phyloP scores from a whole-genome alignment of 2,797 vertebrate genomes.

The Rallus crepitans region DNA sequence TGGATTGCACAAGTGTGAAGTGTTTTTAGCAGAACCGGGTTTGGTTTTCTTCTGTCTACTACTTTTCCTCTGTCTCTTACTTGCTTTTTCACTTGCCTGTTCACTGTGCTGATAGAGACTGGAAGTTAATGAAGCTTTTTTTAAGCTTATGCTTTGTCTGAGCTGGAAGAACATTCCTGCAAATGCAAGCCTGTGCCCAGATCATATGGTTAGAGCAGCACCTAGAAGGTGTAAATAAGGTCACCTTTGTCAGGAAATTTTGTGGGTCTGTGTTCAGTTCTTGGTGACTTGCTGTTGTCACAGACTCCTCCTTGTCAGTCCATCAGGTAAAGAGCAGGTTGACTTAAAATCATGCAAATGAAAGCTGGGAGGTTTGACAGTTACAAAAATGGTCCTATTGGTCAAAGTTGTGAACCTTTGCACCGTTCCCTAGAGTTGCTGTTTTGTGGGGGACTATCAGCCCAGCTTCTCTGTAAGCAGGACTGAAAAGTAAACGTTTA shows the following conservation, averaged over 20 bases:
- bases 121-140: neutral
- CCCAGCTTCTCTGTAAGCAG: neutral
- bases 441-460: neutral
- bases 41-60: neutral
- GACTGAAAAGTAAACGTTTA: neutral
- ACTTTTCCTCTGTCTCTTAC: neutral
- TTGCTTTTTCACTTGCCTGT: neutral
- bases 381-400: fast-evolving
- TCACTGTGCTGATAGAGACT: neutral
- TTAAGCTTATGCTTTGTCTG: neutral
- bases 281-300: neutral
- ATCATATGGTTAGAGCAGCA: neutral
- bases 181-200: neutral
- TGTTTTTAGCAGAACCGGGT: neutral
- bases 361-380: neutral
- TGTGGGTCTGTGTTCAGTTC: neutral
- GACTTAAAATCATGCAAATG: neutral
- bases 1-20: neutral
- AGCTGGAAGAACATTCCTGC: neutral
- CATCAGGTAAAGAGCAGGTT: neutral
- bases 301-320: neutral
- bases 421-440: neutral
- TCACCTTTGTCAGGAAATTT: neutral
- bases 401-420: neutral
- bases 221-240: neutral